Percentiles rank a stretch among this genome's conserved stretches.
Conservation (phyloP, 2,113 vertebrate genomes). For the Apteryx owenii region DNA sequence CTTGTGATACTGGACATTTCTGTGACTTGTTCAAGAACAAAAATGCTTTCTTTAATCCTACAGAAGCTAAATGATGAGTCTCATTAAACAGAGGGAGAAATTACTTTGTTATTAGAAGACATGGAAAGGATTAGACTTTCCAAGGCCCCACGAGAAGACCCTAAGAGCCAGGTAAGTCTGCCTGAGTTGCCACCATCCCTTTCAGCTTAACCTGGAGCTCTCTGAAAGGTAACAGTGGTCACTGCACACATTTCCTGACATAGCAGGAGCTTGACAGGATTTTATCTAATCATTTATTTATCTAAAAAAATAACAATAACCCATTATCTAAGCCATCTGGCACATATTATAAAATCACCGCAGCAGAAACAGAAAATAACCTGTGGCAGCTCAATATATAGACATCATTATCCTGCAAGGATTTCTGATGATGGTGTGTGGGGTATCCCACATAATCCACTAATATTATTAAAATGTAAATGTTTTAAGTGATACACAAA, state of each 20-base stretch:
- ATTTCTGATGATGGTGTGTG: background rate
- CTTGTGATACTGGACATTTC: background rate
- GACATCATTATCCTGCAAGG: background rate
- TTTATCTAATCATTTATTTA: background rate
- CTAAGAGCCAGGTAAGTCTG: background rate
- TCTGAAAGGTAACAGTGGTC: background rate
- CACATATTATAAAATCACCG: background rate
- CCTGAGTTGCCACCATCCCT: fast-evolving
- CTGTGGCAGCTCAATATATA: background rate
- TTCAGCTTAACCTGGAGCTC: background rate
- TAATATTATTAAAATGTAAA: background rate
- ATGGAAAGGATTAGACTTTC: background rate
- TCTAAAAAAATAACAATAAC: background rate
- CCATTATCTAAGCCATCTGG: background rate
- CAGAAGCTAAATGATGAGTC: background rate
- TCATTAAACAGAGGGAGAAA: background rate
- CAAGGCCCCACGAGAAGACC: background rate
- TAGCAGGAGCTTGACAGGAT: background rate
- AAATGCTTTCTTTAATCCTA: background rate
- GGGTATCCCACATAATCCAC: background rate
- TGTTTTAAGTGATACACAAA: background rate
- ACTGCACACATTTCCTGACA: background rate
- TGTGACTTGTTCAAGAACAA: slow-evolving; percentile 18
- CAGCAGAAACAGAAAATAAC: background rate
- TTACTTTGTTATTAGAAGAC: background rate